Evolutionary conservation across 2,888 invertebrate genomes (phyloP).

Genomic region (Leptura quadrifasciata): DNA sequence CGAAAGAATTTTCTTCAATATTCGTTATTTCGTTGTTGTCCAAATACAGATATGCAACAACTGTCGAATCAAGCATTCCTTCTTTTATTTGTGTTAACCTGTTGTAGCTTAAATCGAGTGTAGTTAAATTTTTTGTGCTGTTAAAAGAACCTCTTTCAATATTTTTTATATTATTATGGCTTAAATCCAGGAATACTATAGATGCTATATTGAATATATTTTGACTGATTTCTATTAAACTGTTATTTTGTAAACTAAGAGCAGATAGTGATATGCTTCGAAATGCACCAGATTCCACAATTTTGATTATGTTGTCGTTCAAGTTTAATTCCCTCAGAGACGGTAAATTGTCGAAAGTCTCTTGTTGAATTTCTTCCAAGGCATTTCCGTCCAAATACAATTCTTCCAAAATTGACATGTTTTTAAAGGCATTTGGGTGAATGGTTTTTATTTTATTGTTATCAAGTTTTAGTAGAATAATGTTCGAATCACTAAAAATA

Average conservation of each 20-base stretch:
- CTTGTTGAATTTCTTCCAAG: background rate
- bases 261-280: background rate
- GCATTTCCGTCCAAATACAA: background rate
- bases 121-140: background rate
- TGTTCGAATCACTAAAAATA: background rate
- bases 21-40: background rate
- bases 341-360: background rate
- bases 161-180: background rate
- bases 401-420: background rate
- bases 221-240: background rate
- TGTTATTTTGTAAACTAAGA: background rate
- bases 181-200: background rate
- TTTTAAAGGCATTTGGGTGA: background rate
- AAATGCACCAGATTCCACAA: background rate
- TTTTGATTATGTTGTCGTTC: background rate
- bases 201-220: background rate
- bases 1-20: background rate
- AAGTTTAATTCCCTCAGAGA: background rate
- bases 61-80: background rate
- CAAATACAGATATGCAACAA: background rate
- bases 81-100: background rate
- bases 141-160: background rate
- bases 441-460: background rate
- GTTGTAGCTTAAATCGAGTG: background rate
- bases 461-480: background rate